Conservation (phyloP, 2,797 vertebrate genomes). For the Enteromius anoplus region DNA sequence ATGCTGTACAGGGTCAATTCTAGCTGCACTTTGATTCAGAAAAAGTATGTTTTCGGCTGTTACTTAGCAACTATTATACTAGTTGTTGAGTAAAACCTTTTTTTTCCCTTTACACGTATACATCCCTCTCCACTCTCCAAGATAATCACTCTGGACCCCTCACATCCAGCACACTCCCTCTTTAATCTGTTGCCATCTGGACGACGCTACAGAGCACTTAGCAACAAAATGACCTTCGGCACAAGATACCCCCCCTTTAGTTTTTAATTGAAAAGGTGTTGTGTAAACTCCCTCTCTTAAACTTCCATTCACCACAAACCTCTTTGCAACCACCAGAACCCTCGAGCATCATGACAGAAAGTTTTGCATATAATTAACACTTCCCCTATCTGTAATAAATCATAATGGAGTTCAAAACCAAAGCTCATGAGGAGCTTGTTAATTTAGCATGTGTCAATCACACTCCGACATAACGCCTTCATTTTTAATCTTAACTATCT, state of each 20-base stretch:
- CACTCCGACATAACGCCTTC: not conserved
- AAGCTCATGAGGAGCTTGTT: slow-evolving; percentile 14
- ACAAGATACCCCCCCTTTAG: no score
- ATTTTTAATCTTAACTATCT: slow-evolving; percentile 27
- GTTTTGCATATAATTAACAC: slow-evolving; percentile 17
- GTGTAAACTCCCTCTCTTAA: not conserved
- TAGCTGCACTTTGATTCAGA: not conserved
- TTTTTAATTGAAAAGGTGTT: not conserved
- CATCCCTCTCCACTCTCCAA: no score
- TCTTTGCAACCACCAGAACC: not conserved
- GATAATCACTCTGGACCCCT: no score
- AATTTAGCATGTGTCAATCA: slow-evolving; percentile 30
- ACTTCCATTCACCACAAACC: not conserved
- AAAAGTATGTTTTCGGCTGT: not conserved
- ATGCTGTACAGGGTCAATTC: not conserved
- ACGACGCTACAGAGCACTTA: no score
- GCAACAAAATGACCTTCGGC: no score
- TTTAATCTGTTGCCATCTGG: no score
- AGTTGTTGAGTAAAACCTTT: not conserved
- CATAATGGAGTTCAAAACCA: slow-evolving; percentile 16
- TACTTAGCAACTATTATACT: not conserved
- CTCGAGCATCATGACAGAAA: not conserved
- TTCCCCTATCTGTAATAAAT: slow-evolving; percentile 16
- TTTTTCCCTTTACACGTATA: no score
- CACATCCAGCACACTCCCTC: no score